These are phyloP conservation scores for Cottus gobio DNA, from an alignment of 2,113 vertebrate species.

Conservation along the genomic window DNA sequence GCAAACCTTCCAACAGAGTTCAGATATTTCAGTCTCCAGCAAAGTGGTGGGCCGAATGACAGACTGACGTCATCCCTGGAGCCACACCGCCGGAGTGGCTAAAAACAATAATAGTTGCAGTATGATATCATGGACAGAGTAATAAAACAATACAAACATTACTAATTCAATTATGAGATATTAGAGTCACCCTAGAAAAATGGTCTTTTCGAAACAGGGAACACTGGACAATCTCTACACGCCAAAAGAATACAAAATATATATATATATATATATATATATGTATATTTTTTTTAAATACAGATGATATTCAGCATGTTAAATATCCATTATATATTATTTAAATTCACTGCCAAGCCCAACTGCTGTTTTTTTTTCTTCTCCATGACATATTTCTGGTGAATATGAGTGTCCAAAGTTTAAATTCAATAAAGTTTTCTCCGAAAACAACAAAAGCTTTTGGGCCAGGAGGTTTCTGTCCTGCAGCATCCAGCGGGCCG, in stretches of 20 bases:
- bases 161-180: slow-evolving; percentile 18
- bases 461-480: neutral
- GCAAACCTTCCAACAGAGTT: neutral
- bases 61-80: neutral
- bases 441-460: slow-evolving; percentile 34
- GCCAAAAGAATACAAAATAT: neutral
- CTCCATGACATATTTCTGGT: neutral
- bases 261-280: neutral
- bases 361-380: neutral
- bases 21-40: neutral
- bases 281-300: no score
- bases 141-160: slow-evolving; percentile 9
- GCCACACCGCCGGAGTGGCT: neutral
- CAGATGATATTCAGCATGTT: neutral
- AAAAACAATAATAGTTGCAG: slow-evolving; percentile 2
- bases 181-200: neutral
- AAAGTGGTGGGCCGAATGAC: neutral
- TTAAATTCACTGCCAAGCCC: neutral
- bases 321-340: neutral
- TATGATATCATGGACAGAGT: neutral
- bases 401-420: neutral
- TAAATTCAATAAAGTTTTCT: neutral
- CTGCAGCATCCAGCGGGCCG: neutral
- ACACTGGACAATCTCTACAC: neutral
- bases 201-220: neutral